These are phyloP conservation scores for Cancer borealis DNA, from an alignment of 2,888 invertebrate genomes.

Conservation along the genomic window DNA sequence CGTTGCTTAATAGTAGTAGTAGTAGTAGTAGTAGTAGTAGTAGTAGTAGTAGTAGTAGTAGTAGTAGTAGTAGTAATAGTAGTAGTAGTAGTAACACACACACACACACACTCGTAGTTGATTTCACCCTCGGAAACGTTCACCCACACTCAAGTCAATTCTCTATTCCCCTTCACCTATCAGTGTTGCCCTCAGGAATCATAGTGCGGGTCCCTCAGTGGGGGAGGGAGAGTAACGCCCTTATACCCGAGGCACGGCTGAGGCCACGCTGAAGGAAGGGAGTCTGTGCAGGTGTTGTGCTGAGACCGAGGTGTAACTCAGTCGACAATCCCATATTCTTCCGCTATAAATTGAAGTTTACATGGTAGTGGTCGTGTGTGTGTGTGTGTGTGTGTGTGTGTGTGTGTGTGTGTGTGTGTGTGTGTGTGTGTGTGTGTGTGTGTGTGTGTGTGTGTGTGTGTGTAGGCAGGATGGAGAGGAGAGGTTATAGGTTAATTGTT, in stretches of 20 bases:
- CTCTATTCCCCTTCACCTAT: not conserved
- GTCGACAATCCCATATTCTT: constrained; percentile 13
- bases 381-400: not conserved
- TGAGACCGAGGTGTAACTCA: not conserved
- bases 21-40: too few relatives aligned
- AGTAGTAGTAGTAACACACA: too few relatives aligned
- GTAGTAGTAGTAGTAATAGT: too few relatives aligned
- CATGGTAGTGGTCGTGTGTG: not conserved
- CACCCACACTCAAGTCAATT: not conserved
- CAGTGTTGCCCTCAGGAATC: not conserved
- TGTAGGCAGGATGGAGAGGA: not conserved
- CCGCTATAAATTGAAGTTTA: not conserved
- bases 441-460: constrained; percentile 3
- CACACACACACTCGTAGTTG: not conserved
- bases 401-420: not conserved
- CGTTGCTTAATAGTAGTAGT: too few relatives aligned
- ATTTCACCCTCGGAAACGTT: not conserved
- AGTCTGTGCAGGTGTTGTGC: not conserved
- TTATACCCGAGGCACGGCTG: not conserved
- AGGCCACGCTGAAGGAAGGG: not conserved
- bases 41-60: too few relatives aligned
- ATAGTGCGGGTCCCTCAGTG: not conserved
- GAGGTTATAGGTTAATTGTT: too few relatives aligned
- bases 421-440: not conserved
- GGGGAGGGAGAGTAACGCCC: not conserved